Percentiles rank a stretch among this genome's conserved stretches.
These are phyloP conservation scores for Epizoanthus fatuus DNA, from an alignment of 92 coral and sea anemone genomes.

Conservation along the genomic window DNA sequence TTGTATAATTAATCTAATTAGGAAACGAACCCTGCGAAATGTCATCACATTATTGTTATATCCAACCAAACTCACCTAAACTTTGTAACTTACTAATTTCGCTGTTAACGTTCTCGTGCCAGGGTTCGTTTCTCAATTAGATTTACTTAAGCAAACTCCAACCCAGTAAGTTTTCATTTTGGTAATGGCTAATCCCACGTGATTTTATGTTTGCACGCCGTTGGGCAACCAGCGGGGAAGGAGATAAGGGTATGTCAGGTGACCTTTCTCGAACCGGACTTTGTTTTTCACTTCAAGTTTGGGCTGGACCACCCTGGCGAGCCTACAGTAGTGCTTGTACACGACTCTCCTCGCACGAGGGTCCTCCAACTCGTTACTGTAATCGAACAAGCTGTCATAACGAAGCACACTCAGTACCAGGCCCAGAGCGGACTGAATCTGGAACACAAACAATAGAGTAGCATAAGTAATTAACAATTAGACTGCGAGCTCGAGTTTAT, in stretches of 20 bases:
- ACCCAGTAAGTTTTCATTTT: too few species aligned
- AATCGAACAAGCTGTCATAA: constrained; percentile 67
- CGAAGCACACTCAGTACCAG: constrained; percentile 47
- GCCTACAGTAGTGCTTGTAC: constrained; percentile 30
- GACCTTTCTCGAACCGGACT: constrained; percentile 36
- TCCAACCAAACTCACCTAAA: too few species aligned
- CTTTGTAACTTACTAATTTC: too few species aligned
- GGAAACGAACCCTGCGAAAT: too few species aligned
- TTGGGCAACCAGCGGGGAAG: constrained; percentile 74
- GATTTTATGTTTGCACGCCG: constrained; percentile 65
- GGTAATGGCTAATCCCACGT: neutral
- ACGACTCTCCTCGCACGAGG: constrained; percentile 36
- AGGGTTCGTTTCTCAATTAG: too few species aligned
- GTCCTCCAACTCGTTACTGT: constrained; percentile 45
- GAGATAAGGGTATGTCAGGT: constrained; percentile 77
- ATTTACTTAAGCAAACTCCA: too few species aligned
- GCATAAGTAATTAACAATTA: neutral
- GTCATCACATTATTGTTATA: too few species aligned
- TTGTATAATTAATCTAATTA: too few species aligned
- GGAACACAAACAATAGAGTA: neutral
- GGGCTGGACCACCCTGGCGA: constrained; percentile 38
- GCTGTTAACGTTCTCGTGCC: too few species aligned
- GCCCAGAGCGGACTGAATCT: constrained; percentile 39
- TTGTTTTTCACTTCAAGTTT: constrained; percentile 40
- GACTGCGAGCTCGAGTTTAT: neutral